These are phyloP conservation scores for Theretra japonica DNA, from an alignment of 2,888 invertebrate genomes.

Conservation along the genomic window DNA sequence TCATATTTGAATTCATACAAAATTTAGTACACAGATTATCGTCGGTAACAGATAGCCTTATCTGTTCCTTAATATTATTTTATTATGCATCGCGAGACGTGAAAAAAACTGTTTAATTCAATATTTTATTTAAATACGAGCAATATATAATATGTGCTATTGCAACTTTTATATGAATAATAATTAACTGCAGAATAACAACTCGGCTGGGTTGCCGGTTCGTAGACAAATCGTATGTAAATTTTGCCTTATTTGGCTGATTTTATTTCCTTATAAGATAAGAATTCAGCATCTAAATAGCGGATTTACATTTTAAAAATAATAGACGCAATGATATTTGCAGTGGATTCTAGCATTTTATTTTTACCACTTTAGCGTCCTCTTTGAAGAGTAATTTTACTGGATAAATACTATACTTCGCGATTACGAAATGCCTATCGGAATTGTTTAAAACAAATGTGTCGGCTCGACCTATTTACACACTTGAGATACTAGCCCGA, in stretches of 20 bases:
- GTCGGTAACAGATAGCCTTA: neutral
- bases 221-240: conserved; percentile 8
- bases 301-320: neutral
- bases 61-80: neutral
- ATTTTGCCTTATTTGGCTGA: neutral
- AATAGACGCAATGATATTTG: neutral
- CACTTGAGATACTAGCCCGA: conserved; percentile 18
- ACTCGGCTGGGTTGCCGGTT: conserved; percentile 1
- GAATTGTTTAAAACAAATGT: conserved; percentile 11
- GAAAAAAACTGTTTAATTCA: conserved; percentile 15
- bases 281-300: neutral
- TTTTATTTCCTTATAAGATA: conserved; percentile 19
- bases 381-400: neutral
- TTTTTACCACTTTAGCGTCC: neutral
- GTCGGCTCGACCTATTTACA: conserved; percentile 1
- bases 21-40: neutral
- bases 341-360: neutral
- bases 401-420: neutral
- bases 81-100: neutral
- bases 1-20: neutral
- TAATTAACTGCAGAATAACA: conserved; percentile 12
- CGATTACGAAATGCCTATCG: neutral
- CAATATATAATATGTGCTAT: conserved; percentile 15
- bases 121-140: conserved; percentile 1
- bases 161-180: conserved; percentile 16